Percentiles rank a stretch among this genome's conserved stretches.
These are phyloP conservation scores for Nanger granti DNA, from an alignment of 2,113 vertebrate genomes.

Conservation along the genomic window DNA sequence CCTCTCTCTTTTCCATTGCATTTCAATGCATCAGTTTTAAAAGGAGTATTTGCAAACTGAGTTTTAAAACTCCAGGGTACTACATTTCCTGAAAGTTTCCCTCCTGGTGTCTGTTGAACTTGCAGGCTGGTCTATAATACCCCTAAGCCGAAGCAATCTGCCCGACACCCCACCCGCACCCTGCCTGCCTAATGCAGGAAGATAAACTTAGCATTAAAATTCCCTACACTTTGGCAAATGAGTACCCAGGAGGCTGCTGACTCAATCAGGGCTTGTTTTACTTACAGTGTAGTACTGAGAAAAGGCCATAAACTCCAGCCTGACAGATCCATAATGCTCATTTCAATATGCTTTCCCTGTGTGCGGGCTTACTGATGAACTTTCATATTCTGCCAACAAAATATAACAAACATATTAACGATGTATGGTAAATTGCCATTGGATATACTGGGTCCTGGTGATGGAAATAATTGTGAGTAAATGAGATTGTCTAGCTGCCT, in stretches of 20 bases:
- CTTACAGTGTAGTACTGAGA: constrained; percentile 77
- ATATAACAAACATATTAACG: constrained; percentile 74
- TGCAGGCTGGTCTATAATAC: constrained; percentile 68
- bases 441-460: constrained; percentile 50
- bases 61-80: constrained; percentile 77
- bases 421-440: constrained; percentile 74
- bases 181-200: constrained; percentile 55
- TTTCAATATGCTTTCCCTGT: constrained; percentile 77
- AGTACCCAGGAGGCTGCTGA: constrained; percentile 79
- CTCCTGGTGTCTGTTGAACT: constrained; percentile 72
- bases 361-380: constrained; percentile 74
- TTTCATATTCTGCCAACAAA: constrained; percentile 71
- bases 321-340: constrained; percentile 74
- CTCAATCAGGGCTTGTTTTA: constrained; percentile 82
- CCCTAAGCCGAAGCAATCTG: constrained; percentile 77
- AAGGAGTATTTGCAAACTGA: constrained; percentile 55
- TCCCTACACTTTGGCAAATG: constrained; percentile 77
- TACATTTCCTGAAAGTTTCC: constrained; percentile 73
- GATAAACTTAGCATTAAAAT: constrained; percentile 81
- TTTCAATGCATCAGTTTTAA: constrained; percentile 57
- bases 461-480: constrained; percentile 63
- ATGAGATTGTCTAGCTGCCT: constrained; percentile 63
- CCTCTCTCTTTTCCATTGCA: constrained; percentile 50
- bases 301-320: constrained; percentile 78
- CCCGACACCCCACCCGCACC: constrained; percentile 59